Conservation (phyloP, 1,140 invertebrate genomes). For the Aphaenogaster ashmeadi region DNA sequence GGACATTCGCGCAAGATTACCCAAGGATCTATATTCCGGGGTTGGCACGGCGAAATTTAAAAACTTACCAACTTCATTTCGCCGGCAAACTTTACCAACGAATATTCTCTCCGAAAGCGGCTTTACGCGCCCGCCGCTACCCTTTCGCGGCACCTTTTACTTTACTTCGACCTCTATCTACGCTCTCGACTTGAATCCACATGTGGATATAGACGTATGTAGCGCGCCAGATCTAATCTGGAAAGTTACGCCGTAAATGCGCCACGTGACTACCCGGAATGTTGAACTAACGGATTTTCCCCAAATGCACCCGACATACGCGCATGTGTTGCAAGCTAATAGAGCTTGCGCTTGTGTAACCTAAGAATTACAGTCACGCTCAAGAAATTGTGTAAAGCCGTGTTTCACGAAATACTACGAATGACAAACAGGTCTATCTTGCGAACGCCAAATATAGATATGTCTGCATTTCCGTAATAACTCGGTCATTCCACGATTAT, state of each 20-base stretch:
- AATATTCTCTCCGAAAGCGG: constrained; percentile 66
- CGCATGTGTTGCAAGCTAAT: constrained; percentile 62
- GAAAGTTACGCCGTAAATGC: constrained; percentile 79
- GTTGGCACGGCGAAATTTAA: constrained; percentile 64
- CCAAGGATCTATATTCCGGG: constrained; percentile 65
- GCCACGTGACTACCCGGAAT: constrained; percentile 75
- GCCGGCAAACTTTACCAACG: constrained; percentile 71
- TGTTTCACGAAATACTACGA: constrained; percentile 23
- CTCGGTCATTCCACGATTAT: not conserved
- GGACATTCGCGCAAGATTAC: constrained; percentile 67
- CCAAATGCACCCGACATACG: constrained; percentile 34
- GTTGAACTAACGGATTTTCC: constrained; percentile 70
- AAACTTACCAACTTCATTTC: constrained; percentile 73
- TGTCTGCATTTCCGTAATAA: not conserved
- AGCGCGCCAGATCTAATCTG: constrained; percentile 71
- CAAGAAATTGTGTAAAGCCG: constrained; percentile 32
- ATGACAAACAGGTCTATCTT: constrained; percentile 1
- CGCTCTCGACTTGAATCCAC: constrained; percentile 56
- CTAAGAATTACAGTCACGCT: constrained; percentile 60
- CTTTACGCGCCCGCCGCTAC: constrained; percentile 45
- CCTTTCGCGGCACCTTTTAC: constrained; percentile 54
- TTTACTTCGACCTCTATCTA: constrained; percentile 47
- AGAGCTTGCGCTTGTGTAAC: constrained; percentile 33
- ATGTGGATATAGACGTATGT: constrained; percentile 56
- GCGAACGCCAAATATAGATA: not conserved